Evolutionary conservation across 2,888 invertebrate genomes (phyloP), one percentile per base, ranked within the genome.

Genomic region (Leptura quadrifasciata): DNA sequence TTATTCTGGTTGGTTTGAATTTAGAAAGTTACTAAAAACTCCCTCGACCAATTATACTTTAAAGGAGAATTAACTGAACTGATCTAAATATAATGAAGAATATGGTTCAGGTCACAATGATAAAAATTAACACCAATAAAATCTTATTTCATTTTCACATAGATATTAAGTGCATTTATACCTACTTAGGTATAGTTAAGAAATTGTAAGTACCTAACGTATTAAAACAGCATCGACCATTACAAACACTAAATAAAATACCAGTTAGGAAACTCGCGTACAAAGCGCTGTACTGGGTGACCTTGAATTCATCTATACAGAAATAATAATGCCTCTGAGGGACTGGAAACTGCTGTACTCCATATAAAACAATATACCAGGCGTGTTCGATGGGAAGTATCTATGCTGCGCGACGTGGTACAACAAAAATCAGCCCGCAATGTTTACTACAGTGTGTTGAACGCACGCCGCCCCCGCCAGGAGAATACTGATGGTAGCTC

Each of bases 391-490:
- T 20, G 57, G 57, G 20, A 57, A 57, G n/a, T 61, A 61, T 61
- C 61, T 17, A 35, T n/a, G 1, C 61, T n/a, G 67, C 24, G 67
- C 67, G 67, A 55, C 55, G 67, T 27, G 58, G 5, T 20, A 69
- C 39, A 27, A 20, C 69, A 58, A 69, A 69, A 69, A 69, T 27
- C 69, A 18, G 69, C 57, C 58, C 31, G 54, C 20, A 39, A 35
- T 72, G 60, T 47, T 64, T 52, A 54, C 61, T 54, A 54, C 71
- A 27, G 61, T 21, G 21, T 52, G 27, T 20, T 27, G 54, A 39
- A 74, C 52, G 10, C 18, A 15, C 82, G 82, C 84, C 84, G 83
- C 83, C 84, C 81, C 82, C 84, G 82, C 81, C 80, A 81, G 83
- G 82, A 24, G 55, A 17, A 20, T 20, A 57, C 57, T 57, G 82